Conservation (phyloP, 2,888 invertebrate genomes). For the Boloria euphrosyne region DNA sequence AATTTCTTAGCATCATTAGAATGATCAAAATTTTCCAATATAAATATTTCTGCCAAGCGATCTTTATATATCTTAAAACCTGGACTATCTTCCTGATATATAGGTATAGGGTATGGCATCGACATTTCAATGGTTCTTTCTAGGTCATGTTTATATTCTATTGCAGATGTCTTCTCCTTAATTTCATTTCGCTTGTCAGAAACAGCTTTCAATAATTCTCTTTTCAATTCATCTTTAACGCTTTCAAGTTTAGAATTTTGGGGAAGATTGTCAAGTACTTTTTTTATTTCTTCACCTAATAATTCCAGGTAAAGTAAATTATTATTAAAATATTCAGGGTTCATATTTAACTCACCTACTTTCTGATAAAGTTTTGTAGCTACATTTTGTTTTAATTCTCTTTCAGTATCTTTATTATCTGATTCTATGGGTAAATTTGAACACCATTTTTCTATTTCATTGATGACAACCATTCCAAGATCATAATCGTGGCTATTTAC, state of each 20-base stretch:
- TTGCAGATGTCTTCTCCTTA: conserved; percentile 51
- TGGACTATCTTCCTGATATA: conserved; percentile 48
- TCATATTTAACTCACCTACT: conserved; percentile 55
- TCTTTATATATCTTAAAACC: conserved; percentile 63
- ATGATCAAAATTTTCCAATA: conserved; percentile 65
- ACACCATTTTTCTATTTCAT: conserved; percentile 61
- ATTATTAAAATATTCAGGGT: conserved; percentile 52
- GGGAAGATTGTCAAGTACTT: conserved; percentile 50
- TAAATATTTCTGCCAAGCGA: conserved; percentile 57
- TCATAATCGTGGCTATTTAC: conserved; percentile 3
- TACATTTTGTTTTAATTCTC: conserved; percentile 48
- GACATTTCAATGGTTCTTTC: conserved; percentile 57
- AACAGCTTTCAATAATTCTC: conserved; percentile 49
- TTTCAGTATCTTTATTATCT: conserved; percentile 24
- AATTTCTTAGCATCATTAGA: conserved; percentile 51
- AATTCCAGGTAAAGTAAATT: conserved; percentile 52
- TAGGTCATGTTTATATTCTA: conserved; percentile 56
- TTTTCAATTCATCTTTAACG: conserved; percentile 48
- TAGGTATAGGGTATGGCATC: conserved; percentile 50
- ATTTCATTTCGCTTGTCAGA: conserved; percentile 50
- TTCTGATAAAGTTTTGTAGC: conserved; percentile 57
- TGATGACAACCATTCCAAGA: conserved; percentile 44
- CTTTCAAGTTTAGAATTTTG: conserved; percentile 40
- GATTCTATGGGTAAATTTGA: conserved; percentile 52
- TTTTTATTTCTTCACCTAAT: conserved; percentile 54